These are phyloP conservation scores for Serrognathus titanus DNA, from an alignment of 2,888 invertebrate species.

Conservation along the genomic window DNA sequence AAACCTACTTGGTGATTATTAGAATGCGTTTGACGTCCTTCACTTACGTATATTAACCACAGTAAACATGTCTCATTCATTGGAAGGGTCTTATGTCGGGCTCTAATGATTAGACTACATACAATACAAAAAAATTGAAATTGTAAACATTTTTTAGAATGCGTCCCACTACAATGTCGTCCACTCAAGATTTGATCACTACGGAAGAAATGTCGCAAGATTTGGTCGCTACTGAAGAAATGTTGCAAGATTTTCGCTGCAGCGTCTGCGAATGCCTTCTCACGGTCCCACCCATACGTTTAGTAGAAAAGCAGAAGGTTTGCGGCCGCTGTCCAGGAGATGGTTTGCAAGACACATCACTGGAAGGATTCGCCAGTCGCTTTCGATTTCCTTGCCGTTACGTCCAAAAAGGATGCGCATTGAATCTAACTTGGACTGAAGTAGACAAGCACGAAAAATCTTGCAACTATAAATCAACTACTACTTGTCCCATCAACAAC, in stretches of 20 bases:
- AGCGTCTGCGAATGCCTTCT: background rate
- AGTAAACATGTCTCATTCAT: too few relatives aligned
- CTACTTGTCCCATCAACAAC: background rate
- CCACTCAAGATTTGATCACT: too few relatives aligned
- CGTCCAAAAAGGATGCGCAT: background rate
- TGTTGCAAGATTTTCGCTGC: background rate
- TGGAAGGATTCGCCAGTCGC: background rate
- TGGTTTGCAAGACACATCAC: background rate
- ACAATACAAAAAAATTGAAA: too few relatives aligned
- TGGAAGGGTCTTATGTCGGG: too few relatives aligned
- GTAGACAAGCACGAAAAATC: background rate
- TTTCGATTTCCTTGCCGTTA: background rate
- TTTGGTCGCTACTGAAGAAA: background rate
- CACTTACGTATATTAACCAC: too few relatives aligned
- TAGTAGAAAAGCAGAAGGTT: background rate
- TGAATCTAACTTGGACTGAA: background rate
- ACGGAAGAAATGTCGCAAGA: too few relatives aligned
- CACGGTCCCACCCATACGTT: background rate
- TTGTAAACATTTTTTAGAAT: too few relatives aligned
- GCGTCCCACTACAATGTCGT: too few relatives aligned
- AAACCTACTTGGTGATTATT: too few relatives aligned
- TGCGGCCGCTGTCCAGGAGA: background rate
- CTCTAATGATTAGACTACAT: too few relatives aligned
- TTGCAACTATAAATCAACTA: background rate
- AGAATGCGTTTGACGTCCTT: too few relatives aligned